Conservation (phyloP, 2,113 vertebrate genomes). For the Otocyon megalotis region DNA sequence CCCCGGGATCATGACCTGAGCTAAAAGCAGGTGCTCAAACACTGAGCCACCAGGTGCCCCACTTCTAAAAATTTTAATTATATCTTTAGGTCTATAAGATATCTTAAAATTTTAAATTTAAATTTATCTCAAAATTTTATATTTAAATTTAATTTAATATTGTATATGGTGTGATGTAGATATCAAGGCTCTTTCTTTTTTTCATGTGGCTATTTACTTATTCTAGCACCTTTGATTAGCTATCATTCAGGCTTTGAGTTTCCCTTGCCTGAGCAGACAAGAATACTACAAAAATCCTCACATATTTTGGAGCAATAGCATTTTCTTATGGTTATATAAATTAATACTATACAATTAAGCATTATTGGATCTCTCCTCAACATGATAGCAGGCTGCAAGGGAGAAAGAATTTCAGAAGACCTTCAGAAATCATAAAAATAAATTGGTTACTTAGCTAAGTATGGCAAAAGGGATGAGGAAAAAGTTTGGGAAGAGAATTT, state of each 20-base stretch:
- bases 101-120: neutral
- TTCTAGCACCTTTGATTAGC: too few relatives aligned
- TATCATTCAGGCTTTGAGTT: neutral
- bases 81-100: neutral
- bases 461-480: neutral
- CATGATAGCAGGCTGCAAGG: neutral
- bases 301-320: neutral
- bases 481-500: neutral
- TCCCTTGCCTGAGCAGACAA: neutral
- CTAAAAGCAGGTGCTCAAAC: too few relatives aligned
- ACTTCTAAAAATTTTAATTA: neutral
- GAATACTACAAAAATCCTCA: neutral
- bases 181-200: neutral
- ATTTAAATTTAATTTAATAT: neutral
- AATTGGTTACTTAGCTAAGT: neutral
- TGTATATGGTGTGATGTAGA: neutral
- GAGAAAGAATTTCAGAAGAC: neutral
- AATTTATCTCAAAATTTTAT: neutral
- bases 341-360: neutral
- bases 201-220: neutral
- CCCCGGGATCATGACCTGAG: too few relatives aligned
- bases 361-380: neutral
- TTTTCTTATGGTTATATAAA: neutral
- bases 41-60: too few relatives aligned
- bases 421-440: neutral